Evolutionary conservation across 2,113 vertebrate genomes (phyloP), one percentile per base, ranked within the genome.

Genomic region (Phocoena sinus): DNA sequence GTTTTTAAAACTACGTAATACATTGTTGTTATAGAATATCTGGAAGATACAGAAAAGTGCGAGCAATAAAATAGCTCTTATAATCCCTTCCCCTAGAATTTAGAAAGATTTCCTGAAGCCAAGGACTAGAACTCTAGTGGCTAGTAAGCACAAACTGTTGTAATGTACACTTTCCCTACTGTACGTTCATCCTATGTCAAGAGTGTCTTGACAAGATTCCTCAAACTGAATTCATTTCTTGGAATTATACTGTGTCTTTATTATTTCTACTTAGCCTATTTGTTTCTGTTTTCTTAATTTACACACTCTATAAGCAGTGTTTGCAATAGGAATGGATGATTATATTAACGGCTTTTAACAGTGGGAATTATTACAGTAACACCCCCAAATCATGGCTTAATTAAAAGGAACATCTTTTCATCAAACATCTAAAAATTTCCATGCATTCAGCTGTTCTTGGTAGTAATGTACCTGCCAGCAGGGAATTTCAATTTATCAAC

Each of bases 391-490:
- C 23, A 70, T 67, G 26, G 25, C 20, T 74, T 68, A 82, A 95
- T 73, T 95, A 81, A 97, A 96, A 95, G 50, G 67, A 96, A 8
- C 65, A 9, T 89, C 84, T 83, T 2, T 6, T 85, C 41, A 96
- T 93, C 86, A 97, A 41, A 95, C 31, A 62, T 63, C 79, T 36
- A 93, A 84, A 87, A 97, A 97, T 73, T 90, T 91, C 23, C 84
- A 96, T 0, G 0, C 17, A 65, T 53, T 79, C 33, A 77, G 33
- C 38, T 96, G 33, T 50, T 96, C 80, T 1, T 65, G 53, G 83
- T 50, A 95, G 44, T 38, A 62, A 93, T 84, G 50, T 47, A 96
- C 50, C 82, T 95, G 80, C 73, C 87, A 41, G 94, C 96, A 98
- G 74, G 9, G 13, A 62, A 97, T 97, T 47, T 83, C 65, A 96